These are phyloP conservation scores for Balanococcus diminutus DNA, from an alignment of 2,888 invertebrate species.

Conservation along the genomic window DNA sequence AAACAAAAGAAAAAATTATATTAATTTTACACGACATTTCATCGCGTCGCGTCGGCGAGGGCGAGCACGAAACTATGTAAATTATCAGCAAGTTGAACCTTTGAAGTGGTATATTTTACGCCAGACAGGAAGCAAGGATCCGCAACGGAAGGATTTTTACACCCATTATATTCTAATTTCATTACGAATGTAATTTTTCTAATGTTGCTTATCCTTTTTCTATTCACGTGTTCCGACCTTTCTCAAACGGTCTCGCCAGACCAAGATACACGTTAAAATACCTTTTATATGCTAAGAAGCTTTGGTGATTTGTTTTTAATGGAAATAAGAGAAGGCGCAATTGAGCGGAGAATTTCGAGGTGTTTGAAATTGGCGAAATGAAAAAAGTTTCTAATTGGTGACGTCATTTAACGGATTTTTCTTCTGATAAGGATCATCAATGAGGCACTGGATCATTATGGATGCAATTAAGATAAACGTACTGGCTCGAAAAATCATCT, in stretches of 20 bases:
- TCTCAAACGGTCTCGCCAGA: neutral
- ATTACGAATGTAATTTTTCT: constrained; percentile 24
- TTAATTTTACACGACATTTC: neutral
- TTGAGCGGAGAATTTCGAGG: neutral
- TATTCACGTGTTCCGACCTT: neutral
- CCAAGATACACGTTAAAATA: neutral
- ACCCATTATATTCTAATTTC: constrained; percentile 11
- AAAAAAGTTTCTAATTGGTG: neutral
- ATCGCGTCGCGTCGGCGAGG: neutral
- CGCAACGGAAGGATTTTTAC: constrained; percentile 19
- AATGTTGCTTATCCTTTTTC: neutral
- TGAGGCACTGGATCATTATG: neutral
- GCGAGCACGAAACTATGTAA: constrained; percentile 13
- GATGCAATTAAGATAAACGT: neutral
- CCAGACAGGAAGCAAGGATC: constrained; percentile 4
- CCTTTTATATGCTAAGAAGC: neutral
- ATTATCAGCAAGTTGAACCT: constrained; percentile 3
- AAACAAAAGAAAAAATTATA: constrained; percentile 27
- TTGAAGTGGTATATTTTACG: neutral
- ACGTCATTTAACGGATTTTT: neutral
- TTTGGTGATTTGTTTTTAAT: neutral
- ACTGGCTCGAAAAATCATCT: neutral
- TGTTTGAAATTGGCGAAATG: neutral
- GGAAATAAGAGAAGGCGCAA: neutral
- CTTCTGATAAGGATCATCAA: neutral